Conservation (phyloP, 2,888 invertebrate species). For the Cosmopolites sordidus region DNA sequence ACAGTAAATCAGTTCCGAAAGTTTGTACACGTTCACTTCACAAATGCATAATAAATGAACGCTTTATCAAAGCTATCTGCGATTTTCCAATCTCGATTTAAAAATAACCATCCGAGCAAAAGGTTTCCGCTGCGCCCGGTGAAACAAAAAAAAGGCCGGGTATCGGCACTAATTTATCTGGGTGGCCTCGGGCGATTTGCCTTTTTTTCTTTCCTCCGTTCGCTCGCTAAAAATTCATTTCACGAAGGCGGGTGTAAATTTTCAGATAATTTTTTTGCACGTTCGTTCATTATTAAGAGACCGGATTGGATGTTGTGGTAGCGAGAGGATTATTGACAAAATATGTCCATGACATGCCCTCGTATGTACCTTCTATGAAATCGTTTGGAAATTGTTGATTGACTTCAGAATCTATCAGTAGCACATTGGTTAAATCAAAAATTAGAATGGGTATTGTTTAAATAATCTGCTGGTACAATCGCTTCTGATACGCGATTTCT, state of each 20-base stretch:
- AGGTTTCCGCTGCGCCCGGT: conserved; percentile 10
- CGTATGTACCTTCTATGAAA: too few relatives aligned
- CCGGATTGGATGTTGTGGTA: neutral
- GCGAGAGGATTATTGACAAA: neutral
- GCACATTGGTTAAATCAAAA: too few relatives aligned
- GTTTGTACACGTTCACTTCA: too few relatives aligned
- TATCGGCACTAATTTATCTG: conserved; percentile 18
- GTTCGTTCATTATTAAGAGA: conserved; percentile 11
- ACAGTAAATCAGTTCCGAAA: too few relatives aligned
- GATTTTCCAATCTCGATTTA: conserved; percentile 12
- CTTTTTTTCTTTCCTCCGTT: conserved; percentile 9
- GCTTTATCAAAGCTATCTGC: conserved; percentile 8
- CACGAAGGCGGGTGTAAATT: conserved; percentile 12
- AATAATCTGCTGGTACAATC: too few relatives aligned
- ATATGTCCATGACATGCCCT: too few relatives aligned
- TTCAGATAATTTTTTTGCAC: conserved; percentile 11
- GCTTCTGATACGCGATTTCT: too few relatives aligned
- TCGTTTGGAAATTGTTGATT: too few relatives aligned
- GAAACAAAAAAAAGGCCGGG: conserved; percentile 12
- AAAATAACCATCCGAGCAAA: conserved; percentile 11
- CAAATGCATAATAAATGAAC: conserved; percentile 3
- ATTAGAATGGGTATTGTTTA: too few relatives aligned
- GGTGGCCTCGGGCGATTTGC: conserved; percentile 9
- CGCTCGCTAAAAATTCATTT: conserved; percentile 13
- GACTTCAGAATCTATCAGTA: too few relatives aligned